These are phyloP conservation scores for Aphelocoma californica DNA, from an alignment of 2,797 vertebrate species.

Conservation along the genomic window DNA sequence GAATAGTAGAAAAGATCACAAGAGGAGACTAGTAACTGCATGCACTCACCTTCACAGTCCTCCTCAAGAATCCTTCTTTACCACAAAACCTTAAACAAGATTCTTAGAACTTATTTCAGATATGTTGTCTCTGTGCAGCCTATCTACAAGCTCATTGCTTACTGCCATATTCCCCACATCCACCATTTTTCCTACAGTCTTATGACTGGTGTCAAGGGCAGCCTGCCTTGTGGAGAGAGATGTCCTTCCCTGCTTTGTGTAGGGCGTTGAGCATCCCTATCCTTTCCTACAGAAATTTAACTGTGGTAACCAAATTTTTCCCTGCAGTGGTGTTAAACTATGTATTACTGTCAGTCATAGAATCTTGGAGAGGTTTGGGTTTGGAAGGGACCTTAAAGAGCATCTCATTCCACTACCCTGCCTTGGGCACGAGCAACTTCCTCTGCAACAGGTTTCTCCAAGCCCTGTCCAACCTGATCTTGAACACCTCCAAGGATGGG, in stretches of 20 bases:
- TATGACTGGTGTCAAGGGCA: background rate
- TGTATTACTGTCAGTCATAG: background rate
- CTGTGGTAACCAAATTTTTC: fast-evolving
- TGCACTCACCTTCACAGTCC: background rate
- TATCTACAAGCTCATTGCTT: background rate
- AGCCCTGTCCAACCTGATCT: background rate
- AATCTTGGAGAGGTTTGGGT: background rate
- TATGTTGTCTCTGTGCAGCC: background rate
- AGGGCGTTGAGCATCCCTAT: background rate
- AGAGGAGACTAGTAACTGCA: background rate
- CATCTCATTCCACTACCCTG: background rate
- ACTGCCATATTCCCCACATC: background rate
- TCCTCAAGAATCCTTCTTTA: background rate
- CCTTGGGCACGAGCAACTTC: background rate
- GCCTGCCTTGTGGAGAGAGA: background rate
- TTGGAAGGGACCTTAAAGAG: background rate
- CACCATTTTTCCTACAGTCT: background rate
- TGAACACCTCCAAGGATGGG: background rate
- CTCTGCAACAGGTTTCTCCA: background rate
- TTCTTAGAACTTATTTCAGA: background rate
- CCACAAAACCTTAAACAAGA: background rate
- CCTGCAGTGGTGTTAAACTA: background rate
- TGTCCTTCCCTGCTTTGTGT: background rate
- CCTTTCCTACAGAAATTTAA: background rate
- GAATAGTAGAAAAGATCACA: background rate